These are phyloP conservation scores for Rhingia rostrata DNA, from an alignment of 2,888 invertebrate genomes.

Conservation along the genomic window DNA sequence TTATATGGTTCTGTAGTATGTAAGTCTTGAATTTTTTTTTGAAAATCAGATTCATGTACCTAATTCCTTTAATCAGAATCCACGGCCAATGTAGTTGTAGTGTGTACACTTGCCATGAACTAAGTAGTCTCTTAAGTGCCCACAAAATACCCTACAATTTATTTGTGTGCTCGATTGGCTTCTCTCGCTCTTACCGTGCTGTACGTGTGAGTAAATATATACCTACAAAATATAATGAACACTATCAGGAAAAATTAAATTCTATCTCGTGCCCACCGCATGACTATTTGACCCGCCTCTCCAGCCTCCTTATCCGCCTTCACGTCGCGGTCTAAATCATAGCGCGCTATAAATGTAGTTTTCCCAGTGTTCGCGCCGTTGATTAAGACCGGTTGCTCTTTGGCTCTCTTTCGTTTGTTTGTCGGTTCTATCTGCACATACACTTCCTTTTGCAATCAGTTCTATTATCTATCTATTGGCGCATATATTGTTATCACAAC, in stretches of 20 bases:
- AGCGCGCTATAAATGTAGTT: conserved; percentile 20
- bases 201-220: conserved; percentile 3
- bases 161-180: conserved; percentile 4
- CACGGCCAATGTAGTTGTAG: conserved; percentile 53
- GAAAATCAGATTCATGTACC: conserved; percentile 55
- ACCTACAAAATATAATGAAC: conserved; percentile 21
- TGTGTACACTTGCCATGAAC: conserved; percentile 23
- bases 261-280: conserved; percentile 44
- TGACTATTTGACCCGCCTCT: conserved; percentile 44
- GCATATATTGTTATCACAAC: conserved; percentile 50
- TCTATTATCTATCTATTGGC: conserved; percentile 52
- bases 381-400: conserved; percentile 27
- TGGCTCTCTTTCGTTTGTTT: conserved; percentile 2
- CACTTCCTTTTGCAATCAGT: conserved; percentile 47
- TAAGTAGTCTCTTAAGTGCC: conserved; percentile 46
- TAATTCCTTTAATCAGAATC: conserved; percentile 63
- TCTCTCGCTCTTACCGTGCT: neutral
- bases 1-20: neutral
- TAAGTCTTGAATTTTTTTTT: conserved; percentile 44
- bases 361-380: conserved; percentile 25
- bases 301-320: conserved; percentile 16
- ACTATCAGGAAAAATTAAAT: conserved; percentile 45
- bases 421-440: conserved; percentile 14
- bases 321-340: conserved; percentile 12
- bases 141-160: conserved; percentile 40